Evolutionary conservation across 92 coral and sea anemone species (phyloP).

Genomic region (Montipora capitata): DNA sequence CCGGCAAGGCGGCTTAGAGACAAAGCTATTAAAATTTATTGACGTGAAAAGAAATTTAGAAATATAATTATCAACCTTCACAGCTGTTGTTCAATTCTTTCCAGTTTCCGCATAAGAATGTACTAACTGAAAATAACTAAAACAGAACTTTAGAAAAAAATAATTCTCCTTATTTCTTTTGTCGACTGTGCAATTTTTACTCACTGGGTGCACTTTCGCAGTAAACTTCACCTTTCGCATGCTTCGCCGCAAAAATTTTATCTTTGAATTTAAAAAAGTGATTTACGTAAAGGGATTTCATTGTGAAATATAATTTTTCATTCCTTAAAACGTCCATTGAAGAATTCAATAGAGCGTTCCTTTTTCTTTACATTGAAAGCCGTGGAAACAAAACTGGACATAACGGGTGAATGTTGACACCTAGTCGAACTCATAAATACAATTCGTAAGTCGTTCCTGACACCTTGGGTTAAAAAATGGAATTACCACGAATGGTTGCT

Average conservation of each 20-base stretch:
- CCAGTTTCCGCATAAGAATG: background rate
- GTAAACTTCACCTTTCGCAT: background rate
- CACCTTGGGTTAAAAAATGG: background rate
- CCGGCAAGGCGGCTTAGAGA: conserved; percentile 13
- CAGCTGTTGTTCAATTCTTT: background rate
- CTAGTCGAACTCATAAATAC: background rate
- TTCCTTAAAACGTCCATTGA: background rate
- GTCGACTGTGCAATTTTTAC: background rate
- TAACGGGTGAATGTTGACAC: background rate
- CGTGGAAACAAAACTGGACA: conserved; percentile 24
- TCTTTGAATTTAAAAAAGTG: no score
- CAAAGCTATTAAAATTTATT: background rate
- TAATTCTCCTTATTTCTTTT: background rate
- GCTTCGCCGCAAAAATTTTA: no score
- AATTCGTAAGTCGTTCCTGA: background rate
- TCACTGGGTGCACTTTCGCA: background rate
- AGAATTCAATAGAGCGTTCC: background rate
- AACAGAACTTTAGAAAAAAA: background rate
- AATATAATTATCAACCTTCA: background rate
- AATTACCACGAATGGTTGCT: background rate
- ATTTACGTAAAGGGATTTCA: background rate
- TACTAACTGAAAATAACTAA: background rate
- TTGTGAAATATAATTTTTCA: background rate
- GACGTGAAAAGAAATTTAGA: background rate
- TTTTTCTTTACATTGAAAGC: background rate